phyloP scores from a whole-genome alignment of 2,113 vertebrate genomes.

The Phocoena phocoena region DNA sequence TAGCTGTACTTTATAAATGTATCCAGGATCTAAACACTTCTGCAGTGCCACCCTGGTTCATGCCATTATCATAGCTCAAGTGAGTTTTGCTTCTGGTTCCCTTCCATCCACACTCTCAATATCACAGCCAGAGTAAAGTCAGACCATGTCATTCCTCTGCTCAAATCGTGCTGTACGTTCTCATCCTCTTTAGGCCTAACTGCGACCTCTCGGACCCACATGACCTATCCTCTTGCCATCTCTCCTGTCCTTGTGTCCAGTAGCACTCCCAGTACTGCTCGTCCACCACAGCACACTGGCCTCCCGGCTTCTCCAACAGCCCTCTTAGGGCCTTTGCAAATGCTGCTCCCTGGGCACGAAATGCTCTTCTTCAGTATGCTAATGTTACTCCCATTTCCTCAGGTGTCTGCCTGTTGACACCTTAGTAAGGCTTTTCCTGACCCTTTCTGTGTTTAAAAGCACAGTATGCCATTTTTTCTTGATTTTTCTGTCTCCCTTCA shows the following conservation, averaged over 20 bases:
- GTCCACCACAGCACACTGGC: neutral
- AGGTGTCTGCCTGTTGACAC: neutral
- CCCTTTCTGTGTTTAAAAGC: neutral
- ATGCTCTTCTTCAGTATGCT: neutral
- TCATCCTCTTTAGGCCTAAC: neutral
- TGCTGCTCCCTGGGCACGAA: neutral
- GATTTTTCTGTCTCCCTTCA: neutral
- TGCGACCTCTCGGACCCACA: rapidly evolving
- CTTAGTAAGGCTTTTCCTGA: neutral
- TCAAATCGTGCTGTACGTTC: neutral
- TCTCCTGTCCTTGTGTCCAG: neutral
- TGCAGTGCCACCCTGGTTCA: neutral
- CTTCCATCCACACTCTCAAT: neutral
- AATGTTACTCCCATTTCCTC: neutral
- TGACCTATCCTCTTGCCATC: neutral
- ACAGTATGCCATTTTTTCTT: neutral
- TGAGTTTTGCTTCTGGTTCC: neutral
- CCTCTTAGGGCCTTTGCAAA: neutral
- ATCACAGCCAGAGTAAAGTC: neutral
- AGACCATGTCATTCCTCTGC: neutral
- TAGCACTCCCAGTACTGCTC: neutral
- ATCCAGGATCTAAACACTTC: neutral
- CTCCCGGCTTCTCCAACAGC: neutral
- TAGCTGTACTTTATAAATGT: neutral
- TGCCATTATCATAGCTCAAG: neutral